Evolutionary conservation across 2,888 invertebrate genomes (phyloP).

Genomic region (Furcula furcula): DNA sequence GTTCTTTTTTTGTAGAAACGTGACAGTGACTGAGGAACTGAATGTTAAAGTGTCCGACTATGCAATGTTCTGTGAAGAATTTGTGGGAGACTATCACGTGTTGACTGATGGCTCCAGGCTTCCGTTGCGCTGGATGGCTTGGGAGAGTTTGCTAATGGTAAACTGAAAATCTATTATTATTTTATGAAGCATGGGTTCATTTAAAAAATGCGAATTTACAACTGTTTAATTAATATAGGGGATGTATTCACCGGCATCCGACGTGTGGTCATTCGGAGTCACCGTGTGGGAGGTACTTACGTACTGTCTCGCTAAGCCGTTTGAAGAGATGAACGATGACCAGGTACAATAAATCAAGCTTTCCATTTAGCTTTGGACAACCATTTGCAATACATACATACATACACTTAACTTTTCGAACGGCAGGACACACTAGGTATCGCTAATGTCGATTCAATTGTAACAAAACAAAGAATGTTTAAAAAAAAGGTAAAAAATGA

Average conservation of each 20-base stretch:
- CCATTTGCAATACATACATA: too few relatives aligned
- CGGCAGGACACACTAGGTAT: too few relatives aligned
- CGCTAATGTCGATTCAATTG: too few relatives aligned
- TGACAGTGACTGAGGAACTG: slow-evolving; percentile 91
- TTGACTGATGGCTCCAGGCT: slow-evolving; percentile 90
- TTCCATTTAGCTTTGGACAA: too few relatives aligned
- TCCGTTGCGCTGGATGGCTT: slow-evolving; percentile 96
- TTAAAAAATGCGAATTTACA: slow-evolving; percentile 5
- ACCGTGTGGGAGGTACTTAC: slow-evolving; percentile 95
- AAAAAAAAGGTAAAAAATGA: too few relatives aligned
- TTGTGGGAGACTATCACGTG: slow-evolving; percentile 91
- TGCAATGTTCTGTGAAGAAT: slow-evolving; percentile 91
- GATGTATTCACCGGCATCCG: slow-evolving; percentile 92
- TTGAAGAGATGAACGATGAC: slow-evolving; percentile 90
- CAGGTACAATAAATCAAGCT: slow-evolving; percentile 84
- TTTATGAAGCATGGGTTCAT: neutral
- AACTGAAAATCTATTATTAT: slow-evolving; percentile 16
- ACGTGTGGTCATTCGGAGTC: slow-evolving; percentile 96
- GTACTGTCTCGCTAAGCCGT: slow-evolving; percentile 90
- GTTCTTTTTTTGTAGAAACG: slow-evolving; percentile 84
- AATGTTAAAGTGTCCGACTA: slow-evolving; percentile 92
- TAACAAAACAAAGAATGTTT: too few relatives aligned
- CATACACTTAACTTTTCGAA: too few relatives aligned
- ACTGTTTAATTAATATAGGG: slow-evolving; percentile 89
- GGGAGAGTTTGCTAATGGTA: slow-evolving; percentile 93